Base-by-base conservation (phyloP, 2,113 vertebrate species). In the Nematolebias whitei region DNA sequence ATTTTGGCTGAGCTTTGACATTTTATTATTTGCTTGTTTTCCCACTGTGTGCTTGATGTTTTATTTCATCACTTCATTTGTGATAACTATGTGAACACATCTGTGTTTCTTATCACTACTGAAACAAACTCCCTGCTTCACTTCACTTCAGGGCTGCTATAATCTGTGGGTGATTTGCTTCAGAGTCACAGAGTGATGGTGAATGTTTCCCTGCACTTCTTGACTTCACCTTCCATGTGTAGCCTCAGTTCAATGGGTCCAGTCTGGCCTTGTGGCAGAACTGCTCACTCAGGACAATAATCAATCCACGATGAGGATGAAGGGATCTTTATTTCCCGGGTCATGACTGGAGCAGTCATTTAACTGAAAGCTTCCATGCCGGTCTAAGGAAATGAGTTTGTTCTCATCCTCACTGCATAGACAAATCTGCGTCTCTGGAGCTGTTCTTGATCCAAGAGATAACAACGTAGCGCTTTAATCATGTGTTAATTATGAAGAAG, bases 401-500 rank as follows among this genome's bases (percentile, higher is more conserved):
- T 74, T 84, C 69, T 70, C 57, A 38, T 64, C 49, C 20, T 60
- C 75, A 63, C 72, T 78, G 52, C 78, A 59, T 43, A 48, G 79
- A 72, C 51, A 74, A 63, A 80, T 67, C 51, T 64, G 38, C 15
- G 48, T 79, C 50, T 72, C 16, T 68, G 66, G 48, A 57, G 63
- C 43, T 72, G 56, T 12, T 77, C 71, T 63, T 77, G 63, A 76
- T 88, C 70, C 76, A 67, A 76, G 51, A 66, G 49, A 75, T 65
- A 68, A 64, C 65, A 68, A 38, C 39, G 24, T 67, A 72, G 15
- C 7, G 74, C 67, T 82, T 39, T 51, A 63, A 70, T 76, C 82
- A 61, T 58, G 63, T 68, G 74, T 78, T 87, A 79, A 88, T 88
- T 85, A 88, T 76, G 68, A 57, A 61, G 52, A 44, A 72, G 77